Evolutionary conservation across 2,113 vertebrate species (phyloP), one percentile per base, ranked within the genome.

Genomic region (Toxostoma redivivum): DNA sequence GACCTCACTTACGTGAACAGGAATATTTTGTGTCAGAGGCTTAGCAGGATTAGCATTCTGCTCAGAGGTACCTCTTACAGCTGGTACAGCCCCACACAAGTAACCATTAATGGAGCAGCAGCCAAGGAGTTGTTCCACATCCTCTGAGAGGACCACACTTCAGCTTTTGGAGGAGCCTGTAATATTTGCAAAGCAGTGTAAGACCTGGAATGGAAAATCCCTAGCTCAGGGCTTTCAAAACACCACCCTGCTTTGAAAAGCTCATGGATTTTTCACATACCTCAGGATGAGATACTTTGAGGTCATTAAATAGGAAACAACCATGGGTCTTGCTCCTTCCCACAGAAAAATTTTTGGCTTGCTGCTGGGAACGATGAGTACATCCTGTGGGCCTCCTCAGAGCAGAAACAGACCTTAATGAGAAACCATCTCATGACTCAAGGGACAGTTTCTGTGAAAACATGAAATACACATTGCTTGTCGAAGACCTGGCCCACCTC

Each of bases 381-480:
- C 28, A 66, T 50, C 73, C 62, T 22, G 27, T 23, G 54, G 48
- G 62, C 15, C 37, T 30, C 56, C 72, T 15, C 20, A 35, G 54
- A 61, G 70, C 47, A 67, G 67, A 47, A 57, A 44, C 14, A 78
- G 30, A 44, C 64, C 37, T 22, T 40, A 44, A n/a, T 7, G 53
- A 92, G 67, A 57, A 86, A 69, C 45, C 24, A 40, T 30, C 58
- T 44, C 40, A 24, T 1, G 51, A 30, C 23, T 81, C 22, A 48
- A 61, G 5, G 53, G 30, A n/a, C 47, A 76, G 8, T 37, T 80
- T 37, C 58, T 61, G 3, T 60, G 37, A n/a, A n/a, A n/a, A n/a
- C n/a, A n/a, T 42, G 40, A 81, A 81, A 92, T 6, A 15, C 14
- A 28, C 0, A 0, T 47, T 54, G 38, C 28, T 40, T 1, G 0